These are phyloP conservation scores for Teleogryllus occipitalis DNA, from an alignment of 1,140 invertebrate genomes.

Conservation along the genomic window DNA sequence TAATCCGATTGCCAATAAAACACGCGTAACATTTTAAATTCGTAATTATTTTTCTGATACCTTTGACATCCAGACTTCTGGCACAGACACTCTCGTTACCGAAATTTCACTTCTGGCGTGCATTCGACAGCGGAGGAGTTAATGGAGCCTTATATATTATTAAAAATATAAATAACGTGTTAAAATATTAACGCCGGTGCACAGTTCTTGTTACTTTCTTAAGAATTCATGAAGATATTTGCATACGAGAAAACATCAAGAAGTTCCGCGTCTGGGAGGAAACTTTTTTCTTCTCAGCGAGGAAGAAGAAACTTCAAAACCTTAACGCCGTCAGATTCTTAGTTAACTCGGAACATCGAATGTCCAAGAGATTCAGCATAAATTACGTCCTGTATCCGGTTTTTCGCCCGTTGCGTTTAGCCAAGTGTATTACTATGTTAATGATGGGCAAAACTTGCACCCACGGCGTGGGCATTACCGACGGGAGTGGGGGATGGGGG, in stretches of 20 bases:
- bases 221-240: background rate
- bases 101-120: background rate
- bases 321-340: background rate
- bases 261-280: background rate
- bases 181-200: background rate
- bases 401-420: background rate
- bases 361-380: background rate
- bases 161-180: constrained; percentile 3
- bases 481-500: no score
- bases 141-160: background rate
- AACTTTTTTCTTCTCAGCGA: background rate
- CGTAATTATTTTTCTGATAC: background rate
- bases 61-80: background rate
- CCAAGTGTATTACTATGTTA: constrained; percentile 5
- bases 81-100: background rate
- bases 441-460: background rate
- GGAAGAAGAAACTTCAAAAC: background rate
- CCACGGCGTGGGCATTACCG: background rate
- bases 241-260: background rate
- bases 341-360: background rate
- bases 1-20: background rate
- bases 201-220: background rate
- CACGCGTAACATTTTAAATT: background rate
- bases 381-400: background rate
- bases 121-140: background rate